Conservation (phyloP, 35 echinoderm and acorn worm species). For the Holothuria glaberrima region DNA sequence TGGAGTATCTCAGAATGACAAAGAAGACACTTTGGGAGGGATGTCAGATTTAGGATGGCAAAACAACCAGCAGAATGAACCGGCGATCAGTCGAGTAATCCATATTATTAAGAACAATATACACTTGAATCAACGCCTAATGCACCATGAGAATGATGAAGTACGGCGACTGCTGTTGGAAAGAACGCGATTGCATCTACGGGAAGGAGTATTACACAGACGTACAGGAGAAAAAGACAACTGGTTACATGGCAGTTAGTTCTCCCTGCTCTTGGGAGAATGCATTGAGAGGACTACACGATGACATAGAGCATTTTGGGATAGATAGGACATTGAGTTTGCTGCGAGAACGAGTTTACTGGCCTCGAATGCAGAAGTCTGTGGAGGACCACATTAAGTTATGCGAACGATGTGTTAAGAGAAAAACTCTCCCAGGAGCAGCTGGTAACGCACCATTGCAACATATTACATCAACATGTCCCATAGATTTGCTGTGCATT, state of each 20-base stretch:
- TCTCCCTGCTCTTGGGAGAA: conserved; percentile 21
- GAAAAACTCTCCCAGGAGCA: not conserved
- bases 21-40: not conserved
- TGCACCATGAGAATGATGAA: not conserved
- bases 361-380: conserved; percentile 57
- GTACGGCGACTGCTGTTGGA: not conserved
- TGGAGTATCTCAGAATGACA: not conserved
- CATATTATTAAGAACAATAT: not conserved
- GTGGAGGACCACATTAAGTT: conserved; percentile 2
- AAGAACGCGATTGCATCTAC: conserved; percentile 11
- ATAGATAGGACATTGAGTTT: conserved; percentile 45
- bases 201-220: conserved; percentile 43
- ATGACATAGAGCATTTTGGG: conserved; percentile 68
- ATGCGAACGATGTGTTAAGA: not conserved
- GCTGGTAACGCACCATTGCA: not conserved
- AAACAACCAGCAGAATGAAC: not conserved
- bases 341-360: conserved; percentile 50
- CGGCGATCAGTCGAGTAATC: not conserved
- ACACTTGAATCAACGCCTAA: not conserved
- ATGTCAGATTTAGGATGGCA: not conserved
- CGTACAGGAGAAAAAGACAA: not conserved
- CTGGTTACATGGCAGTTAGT: conserved; percentile 37
- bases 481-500: conserved; percentile 18
- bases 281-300: conserved; percentile 28
- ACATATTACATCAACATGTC: conserved; percentile 4